phyloP scores from a whole-genome alignment of 2,888 invertebrate species.

The Aleiodes alternator region DNA sequence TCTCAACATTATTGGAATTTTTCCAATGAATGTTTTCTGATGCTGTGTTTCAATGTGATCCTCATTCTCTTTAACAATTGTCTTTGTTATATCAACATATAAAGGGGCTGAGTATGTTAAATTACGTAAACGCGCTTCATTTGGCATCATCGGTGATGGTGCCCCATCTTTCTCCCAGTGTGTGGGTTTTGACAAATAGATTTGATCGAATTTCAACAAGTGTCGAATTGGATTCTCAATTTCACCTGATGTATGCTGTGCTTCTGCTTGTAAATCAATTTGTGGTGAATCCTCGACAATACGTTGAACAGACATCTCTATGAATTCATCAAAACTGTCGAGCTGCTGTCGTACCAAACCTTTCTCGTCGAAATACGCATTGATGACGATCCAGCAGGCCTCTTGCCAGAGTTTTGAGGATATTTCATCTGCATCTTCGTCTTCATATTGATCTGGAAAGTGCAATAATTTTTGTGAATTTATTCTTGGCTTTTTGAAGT shows the following conservation, averaged over 20 bases:
- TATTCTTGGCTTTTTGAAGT: not conserved
- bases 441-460: conserved; percentile 79
- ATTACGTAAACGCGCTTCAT: conserved; percentile 97
- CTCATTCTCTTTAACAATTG: conserved; percentile 92
- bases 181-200: conserved; percentile 98
- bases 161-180: conserved; percentile 99
- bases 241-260: conserved; percentile 96
- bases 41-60: conserved; percentile 88
- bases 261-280: conserved; percentile 98
- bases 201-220: conserved; percentile 97
- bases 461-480: not conserved
- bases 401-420: conserved; percentile 99
- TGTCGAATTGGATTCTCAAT: conserved; percentile 92
- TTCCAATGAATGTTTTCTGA: conserved; percentile 83
- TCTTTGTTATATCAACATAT: conserved; percentile 99
- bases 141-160: conserved; percentile 99
- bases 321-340: conserved; percentile 99
- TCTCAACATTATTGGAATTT: conserved; percentile 99
- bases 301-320: conserved; percentile 99
- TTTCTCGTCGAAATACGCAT: conserved; percentile 99
- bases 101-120: conserved; percentile 98
- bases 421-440: conserved; percentile 95
- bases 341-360: conserved; percentile 99
- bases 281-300: conserved; percentile 99
- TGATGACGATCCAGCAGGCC: conserved; percentile 99